Percentiles rank a stretch among this genome's conserved stretches.
phyloP scores from a whole-genome alignment of 2,113 vertebrate genomes.

The Arenaria interpres region DNA sequence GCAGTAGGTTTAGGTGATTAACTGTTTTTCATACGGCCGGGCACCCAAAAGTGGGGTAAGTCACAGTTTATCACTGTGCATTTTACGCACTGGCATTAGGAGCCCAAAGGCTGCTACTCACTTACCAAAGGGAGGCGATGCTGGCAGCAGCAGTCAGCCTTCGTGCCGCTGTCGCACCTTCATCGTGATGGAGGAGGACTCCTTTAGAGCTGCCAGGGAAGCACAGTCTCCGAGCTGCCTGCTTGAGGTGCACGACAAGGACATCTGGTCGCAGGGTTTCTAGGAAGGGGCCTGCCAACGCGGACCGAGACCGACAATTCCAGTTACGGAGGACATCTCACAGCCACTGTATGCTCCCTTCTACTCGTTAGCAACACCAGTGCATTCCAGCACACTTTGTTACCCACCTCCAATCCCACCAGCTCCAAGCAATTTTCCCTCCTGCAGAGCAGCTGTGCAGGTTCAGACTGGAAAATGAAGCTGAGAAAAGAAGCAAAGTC shows the following conservation, averaged over 20 bases:
- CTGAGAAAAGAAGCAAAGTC: neutral
- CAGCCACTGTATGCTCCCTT: fast-evolving
- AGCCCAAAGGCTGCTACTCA: neutral
- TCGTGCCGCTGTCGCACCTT: neutral
- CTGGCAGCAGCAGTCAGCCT: neutral
- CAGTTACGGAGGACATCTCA: fast-evolving
- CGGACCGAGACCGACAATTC: fast-evolving
- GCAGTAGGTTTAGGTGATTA: neutral
- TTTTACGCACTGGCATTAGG: neutral
- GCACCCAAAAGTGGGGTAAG: neutral
- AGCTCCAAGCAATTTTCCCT: neutral
- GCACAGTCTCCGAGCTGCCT: neutral
- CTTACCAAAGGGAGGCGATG: fast-evolving
- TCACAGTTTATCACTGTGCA: neutral
- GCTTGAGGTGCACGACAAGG: neutral
- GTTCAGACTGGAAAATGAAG: neutral
- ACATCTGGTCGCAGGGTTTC: fast-evolving
- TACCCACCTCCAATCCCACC: neutral
- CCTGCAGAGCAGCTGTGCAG: neutral
- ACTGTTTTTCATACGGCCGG: neutral
- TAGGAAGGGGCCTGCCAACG: neutral
- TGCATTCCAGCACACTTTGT: neutral
- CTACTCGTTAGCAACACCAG: fast-evolving
- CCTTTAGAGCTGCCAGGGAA: neutral
- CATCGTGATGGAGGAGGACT: neutral